Base-by-base conservation (phyloP, 2,888 invertebrate genomes). In the Ectemnius lituratus region DNA sequence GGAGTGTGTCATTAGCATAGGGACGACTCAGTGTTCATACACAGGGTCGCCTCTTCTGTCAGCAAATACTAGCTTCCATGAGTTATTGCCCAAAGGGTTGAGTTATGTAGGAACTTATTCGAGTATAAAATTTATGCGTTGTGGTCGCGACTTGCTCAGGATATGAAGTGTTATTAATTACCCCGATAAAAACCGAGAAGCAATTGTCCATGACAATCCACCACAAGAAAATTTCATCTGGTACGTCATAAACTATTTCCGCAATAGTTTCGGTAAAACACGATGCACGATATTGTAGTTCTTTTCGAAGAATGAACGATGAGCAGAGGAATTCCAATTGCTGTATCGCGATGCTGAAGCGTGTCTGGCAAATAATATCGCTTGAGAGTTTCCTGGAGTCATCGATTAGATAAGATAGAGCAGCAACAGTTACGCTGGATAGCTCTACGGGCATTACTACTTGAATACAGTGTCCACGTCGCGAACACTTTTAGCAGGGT, bases 21-120 rank as follows among this genome's bases (percentile, higher is more conserved):
- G 81, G 63, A 70, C 78, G 78, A 84, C 78, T 82, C 82, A 82
- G 68, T 46, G 16, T 16, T 37, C 37, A 37, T 37, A 52, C 52
- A 52, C 52, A 14, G 52, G 52, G n/a, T 81, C 79, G 75, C 76
- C 79, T 68, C 78, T 52, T 52, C n/a, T 52, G 52, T 52, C 52
- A 16, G 76, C 67, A 70, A 73, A 75, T 66, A 60, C 64, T 65
- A n/a, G 65, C 60, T 62, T 72, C 67, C 56, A 78, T 90, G 90
- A 90, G 82, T 89, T 89, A 90, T 86, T 85, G 83, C 86, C 73
- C 79, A 88, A 90, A 90, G 90, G 90, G 90, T 90, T 90, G 88
- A 90, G 84, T 90, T 90, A 90, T 90, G 88, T 85, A 82, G 84
- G 84, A 84, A 88, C 89, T 90, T 88, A 89, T 90, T 90, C 89